Evolutionary conservation across 2,113 vertebrate species (phyloP).

Genomic region (Strigops habroptila): DNA sequence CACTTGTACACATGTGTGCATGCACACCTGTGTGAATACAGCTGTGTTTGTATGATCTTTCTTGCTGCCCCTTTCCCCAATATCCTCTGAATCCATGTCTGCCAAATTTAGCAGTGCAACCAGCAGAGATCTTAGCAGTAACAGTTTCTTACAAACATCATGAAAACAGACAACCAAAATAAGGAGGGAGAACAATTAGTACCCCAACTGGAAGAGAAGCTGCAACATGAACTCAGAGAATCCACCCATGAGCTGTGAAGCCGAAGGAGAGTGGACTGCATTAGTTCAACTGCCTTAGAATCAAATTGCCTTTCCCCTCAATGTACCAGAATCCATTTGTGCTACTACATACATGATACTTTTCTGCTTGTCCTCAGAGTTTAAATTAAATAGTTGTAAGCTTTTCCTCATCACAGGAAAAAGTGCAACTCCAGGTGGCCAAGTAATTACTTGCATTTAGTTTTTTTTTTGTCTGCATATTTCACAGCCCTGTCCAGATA

Average conservation of each 20-base stretch:
- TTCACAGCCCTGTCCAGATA: not conserved
- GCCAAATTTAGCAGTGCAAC: not conserved
- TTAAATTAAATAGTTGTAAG: not conserved
- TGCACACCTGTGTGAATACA: not conserved
- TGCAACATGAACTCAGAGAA: not conserved
- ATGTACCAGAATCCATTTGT: not conserved
- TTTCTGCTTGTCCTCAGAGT: not conserved
- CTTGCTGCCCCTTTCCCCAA: not conserved
- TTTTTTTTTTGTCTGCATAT: not conserved
- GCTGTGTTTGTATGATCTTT: not conserved
- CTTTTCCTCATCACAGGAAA: not conserved
- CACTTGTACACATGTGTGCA: fast-evolving
- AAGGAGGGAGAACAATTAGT: not conserved
- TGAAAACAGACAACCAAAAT: not conserved
- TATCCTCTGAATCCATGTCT: not conserved
- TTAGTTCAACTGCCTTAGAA: not conserved
- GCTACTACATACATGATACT: not conserved
- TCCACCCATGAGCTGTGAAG: not conserved
- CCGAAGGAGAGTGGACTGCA: not conserved
- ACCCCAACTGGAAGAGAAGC: not conserved
- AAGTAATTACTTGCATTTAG: not conserved
- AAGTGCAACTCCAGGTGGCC: not conserved
- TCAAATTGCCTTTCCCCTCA: not conserved
- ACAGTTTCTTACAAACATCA: not conserved
- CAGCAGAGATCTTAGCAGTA: not conserved